Evolutionary conservation across 2,113 vertebrate genomes (phyloP).

Genomic region (Podilymbus podiceps): DNA sequence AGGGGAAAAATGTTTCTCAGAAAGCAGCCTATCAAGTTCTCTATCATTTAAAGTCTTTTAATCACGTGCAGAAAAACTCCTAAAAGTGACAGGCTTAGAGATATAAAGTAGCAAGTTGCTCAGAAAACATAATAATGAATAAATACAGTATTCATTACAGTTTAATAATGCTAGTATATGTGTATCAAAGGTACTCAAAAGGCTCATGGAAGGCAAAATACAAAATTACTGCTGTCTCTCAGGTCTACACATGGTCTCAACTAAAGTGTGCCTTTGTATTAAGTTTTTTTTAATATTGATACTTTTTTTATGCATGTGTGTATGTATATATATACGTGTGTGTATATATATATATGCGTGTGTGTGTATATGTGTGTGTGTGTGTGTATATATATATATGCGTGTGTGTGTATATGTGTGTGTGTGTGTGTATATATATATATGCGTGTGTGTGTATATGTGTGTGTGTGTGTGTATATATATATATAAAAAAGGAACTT

Average conservation of each 20-base stretch:
- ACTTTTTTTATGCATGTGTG: neutral
- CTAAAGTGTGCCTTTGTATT: neutral
- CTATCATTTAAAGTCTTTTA: neutral
- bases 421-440: too few relatives aligned
- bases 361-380: too few relatives aligned
- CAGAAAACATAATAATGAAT: neutral
- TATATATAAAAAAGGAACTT: neutral
- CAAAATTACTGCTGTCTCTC: neutral
- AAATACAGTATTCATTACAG: neutral
- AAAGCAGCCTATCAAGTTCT: neutral
- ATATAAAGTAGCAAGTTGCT: neutral
- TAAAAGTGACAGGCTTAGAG: neutral
- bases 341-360: too few relatives aligned
- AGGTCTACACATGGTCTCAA: neutral
- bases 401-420: neutral
- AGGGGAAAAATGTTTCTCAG: neutral
- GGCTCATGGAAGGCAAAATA: neutral
- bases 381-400: neutral
- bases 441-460: too few relatives aligned
- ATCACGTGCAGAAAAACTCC: neutral
- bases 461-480: too few relatives aligned
- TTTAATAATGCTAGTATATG: neutral
- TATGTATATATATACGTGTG: neutral
- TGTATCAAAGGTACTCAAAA: neutral
- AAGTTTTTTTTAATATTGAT: neutral